Conservation (phyloP, 2,797 vertebrate species). For the Tragelaphus oryx region DNA sequence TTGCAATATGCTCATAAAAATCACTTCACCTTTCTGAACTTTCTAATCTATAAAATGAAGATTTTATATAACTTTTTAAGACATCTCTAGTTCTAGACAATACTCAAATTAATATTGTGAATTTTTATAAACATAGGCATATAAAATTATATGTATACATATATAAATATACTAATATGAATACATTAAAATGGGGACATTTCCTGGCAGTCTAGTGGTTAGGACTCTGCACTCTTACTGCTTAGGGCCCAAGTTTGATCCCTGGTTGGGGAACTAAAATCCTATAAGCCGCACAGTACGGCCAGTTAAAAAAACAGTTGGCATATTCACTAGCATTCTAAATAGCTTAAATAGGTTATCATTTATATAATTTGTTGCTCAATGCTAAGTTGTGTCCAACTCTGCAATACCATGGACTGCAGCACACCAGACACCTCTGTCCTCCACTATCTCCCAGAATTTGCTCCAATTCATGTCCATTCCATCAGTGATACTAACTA, state of each 20-base stretch:
- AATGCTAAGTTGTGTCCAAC: not conserved
- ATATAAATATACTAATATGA: not conserved
- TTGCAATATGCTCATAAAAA: not conserved
- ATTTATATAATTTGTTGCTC: not conserved
- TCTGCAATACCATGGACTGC: not conserved
- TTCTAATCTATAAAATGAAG: constrained; percentile 21
- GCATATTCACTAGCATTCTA: not conserved
- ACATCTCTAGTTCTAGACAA: not conserved
- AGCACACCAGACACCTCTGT: not conserved
- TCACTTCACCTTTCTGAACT: not conserved
- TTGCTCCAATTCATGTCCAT: not conserved
- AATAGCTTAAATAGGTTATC: not conserved
- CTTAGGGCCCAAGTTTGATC: not conserved
- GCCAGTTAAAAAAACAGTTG: not conserved
- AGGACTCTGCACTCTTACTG: not conserved
- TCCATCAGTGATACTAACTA: not conserved
- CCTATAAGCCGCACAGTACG: rapidly evolving
- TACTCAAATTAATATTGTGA: constrained; percentile 8
- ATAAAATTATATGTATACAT: not conserved
- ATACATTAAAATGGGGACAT: not conserved
- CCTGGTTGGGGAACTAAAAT: not conserved
- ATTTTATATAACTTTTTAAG: not conserved
- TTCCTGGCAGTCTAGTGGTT: not conserved
- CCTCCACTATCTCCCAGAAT: not conserved
- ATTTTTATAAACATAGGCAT: not conserved